Evolutionary conservation across 2,113 vertebrate genomes (phyloP), one percentile per base, ranked within the genome.

Genomic region (Desmodus rotundus): DNA sequence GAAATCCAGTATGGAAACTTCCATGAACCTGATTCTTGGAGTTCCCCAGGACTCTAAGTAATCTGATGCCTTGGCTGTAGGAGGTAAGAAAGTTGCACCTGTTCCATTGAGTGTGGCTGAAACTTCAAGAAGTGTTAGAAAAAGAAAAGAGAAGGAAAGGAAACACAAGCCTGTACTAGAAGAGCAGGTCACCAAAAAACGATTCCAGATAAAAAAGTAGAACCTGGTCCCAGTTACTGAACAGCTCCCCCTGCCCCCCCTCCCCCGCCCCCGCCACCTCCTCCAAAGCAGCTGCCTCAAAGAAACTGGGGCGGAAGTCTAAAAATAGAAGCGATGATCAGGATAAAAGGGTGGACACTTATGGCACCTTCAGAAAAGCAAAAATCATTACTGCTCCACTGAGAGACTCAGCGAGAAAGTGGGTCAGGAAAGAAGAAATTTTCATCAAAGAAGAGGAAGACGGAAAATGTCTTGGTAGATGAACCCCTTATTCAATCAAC

Each of bases 91-190:
- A 1, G 83, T 98, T 14, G 0, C 96, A 78, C 80, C 98, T 22
- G 82, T 97, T 93, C 97, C 98, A 58, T 14, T 98, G 31, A 97
- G 93, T 0, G 81, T 96, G 54, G 2, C 97, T 0, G 99, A 99
- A 95, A 97, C 98, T 19, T 68, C 99, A 19, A 47, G 97, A 10
- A 97, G 97, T 36, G 13, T 99, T 72, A 98, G 99, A 93, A 99
- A 99, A 94, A 98, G 99, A 68, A 99, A 99, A 98, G 99, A 99
- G 98, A 99, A 99, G 97, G 99, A 99, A 99, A 56, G 99, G 97
- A 99, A 99, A 93, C 98, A 98, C 17, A 99, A 98, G 84, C 88
- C 96, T 1, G 26, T 47, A 28, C 93, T 96, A 15, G 98, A 98
- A 84, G 98, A 99, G 50, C 97, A 98, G 0, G 89, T 97, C 73